A percentile compares a stretch with the other conserved stretches of the same genome.
These are phyloP conservation scores for Discoglossus pictus DNA, from an alignment of 2,797 vertebrate species.

Conservation along the genomic window DNA sequence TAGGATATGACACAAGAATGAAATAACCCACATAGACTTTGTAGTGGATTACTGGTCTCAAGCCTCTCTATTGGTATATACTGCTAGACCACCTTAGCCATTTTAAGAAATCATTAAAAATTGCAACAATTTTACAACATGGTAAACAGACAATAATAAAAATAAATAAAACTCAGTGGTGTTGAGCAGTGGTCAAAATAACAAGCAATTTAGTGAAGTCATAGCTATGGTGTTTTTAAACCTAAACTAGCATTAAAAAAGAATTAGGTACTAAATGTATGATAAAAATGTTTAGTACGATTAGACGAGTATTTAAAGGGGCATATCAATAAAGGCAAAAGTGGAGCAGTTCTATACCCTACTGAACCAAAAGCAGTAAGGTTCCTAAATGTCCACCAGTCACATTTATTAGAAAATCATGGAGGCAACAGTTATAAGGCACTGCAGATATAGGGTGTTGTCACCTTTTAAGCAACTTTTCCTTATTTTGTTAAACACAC, in stretches of 20 bases:
- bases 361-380: not conserved
- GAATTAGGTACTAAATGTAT: not conserved
- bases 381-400: not conserved
- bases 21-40: too few species aligned
- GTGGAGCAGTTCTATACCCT: too few species aligned
- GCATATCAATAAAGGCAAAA: too few species aligned
- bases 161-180: not conserved
- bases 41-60: too few species aligned
- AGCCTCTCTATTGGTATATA: too few species aligned
- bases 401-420: not conserved
- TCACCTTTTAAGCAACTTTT: too few species aligned
- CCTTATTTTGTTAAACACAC: too few species aligned
- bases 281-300: too few species aligned
- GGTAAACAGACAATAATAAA: not conserved
- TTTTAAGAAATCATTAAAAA: too few species aligned
- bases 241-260: not conserved
- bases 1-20: too few species aligned
- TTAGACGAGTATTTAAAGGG: too few species aligned
- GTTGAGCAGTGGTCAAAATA: not conserved
- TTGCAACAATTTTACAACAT: not conserved
- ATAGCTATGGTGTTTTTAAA: not conserved
- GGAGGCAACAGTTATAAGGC: slow-evolving; percentile 1
- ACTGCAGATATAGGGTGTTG: not conserved
- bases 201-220: not conserved
- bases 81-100: too few species aligned